A percentile compares a stretch with the other conserved stretches of the same genome.
Evolutionary conservation across 2,888 invertebrate genomes (phyloP).

Genomic region (Schizotus pectinicornis): DNA sequence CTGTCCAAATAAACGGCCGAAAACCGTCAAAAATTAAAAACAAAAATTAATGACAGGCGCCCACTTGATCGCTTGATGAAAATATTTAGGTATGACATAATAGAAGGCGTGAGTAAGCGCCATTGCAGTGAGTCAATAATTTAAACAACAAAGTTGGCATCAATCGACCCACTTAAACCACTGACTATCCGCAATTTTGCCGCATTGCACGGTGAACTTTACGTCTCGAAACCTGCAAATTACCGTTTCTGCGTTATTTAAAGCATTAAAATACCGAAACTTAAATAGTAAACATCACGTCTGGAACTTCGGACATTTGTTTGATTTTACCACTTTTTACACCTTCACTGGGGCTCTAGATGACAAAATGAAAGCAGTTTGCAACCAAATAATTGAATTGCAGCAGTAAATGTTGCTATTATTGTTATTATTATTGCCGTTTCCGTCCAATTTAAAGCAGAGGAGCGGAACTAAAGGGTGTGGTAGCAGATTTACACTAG

Average conservation of each 20-base stretch:
- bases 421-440: too few species aligned
- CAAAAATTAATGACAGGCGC: background rate
- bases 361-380: background rate
- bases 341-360: too few species aligned
- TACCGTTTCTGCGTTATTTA: background rate
- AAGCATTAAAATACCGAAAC: background rate
- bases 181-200: constrained; percentile 15
- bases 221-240: too few species aligned
- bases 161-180: constrained; percentile 12
- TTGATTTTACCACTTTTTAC: background rate
- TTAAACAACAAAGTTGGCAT: constrained; percentile 1
- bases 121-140: constrained; percentile 5
- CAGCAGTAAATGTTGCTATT: too few species aligned
- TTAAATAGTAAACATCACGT: background rate
- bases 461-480: too few species aligned
- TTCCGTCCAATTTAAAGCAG: too few species aligned
- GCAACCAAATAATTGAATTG: background rate
- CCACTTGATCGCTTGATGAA: background rate
- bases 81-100: constrained; percentile 17
- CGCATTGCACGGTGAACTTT: constrained; percentile 14
- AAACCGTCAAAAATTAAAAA: background rate
- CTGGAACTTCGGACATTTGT: background rate
- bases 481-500: too few species aligned
- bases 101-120: background rate
- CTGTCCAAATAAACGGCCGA: too few species aligned